Evolutionary conservation across 2,113 vertebrate species (phyloP).

Genomic region (Neolamprologus tretocephalus): DNA sequence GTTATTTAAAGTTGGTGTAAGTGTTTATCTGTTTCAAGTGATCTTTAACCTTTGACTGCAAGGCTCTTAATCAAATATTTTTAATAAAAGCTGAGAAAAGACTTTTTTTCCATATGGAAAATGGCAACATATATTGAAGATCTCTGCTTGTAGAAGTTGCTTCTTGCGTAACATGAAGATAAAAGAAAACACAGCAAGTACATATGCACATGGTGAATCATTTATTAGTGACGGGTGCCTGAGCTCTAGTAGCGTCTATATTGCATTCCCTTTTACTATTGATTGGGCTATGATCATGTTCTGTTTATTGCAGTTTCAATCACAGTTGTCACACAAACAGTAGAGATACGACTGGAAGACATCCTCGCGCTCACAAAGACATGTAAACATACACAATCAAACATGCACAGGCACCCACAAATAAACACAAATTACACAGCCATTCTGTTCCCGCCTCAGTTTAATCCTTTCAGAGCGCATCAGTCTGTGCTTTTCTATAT

Average conservation of each 20-base stretch:
- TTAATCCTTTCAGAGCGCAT: slow-evolving; percentile 48
- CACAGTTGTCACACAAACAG: slow-evolving; percentile 15
- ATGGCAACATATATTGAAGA: neutral
- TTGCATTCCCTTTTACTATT: slow-evolving; percentile 46
- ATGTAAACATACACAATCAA: neutral
- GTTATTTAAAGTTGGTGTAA: neutral
- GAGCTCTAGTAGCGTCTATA: slow-evolving; percentile 1
- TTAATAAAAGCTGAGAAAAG: neutral
- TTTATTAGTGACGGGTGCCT: neutral
- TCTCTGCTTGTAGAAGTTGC: neutral
- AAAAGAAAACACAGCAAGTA: neutral
- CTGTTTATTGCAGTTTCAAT: slow-evolving; percentile 25
- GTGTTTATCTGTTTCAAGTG: neutral
- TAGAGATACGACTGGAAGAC: neutral
- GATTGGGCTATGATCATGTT: slow-evolving; percentile 24
- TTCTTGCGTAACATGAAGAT: neutral
- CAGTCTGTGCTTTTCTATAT: slow-evolving; percentile 51
- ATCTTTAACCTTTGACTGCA: neutral
- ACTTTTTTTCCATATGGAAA: neutral
- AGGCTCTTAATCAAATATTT: neutral
- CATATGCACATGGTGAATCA: neutral
- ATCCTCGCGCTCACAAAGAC: neutral
- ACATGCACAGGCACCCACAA: neutral
- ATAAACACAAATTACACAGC: neutral
- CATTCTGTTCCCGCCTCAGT: slow-evolving; percentile 12